Conservation (phyloP, 2,797 vertebrate genomes). For the Mus minutoides region DNA sequence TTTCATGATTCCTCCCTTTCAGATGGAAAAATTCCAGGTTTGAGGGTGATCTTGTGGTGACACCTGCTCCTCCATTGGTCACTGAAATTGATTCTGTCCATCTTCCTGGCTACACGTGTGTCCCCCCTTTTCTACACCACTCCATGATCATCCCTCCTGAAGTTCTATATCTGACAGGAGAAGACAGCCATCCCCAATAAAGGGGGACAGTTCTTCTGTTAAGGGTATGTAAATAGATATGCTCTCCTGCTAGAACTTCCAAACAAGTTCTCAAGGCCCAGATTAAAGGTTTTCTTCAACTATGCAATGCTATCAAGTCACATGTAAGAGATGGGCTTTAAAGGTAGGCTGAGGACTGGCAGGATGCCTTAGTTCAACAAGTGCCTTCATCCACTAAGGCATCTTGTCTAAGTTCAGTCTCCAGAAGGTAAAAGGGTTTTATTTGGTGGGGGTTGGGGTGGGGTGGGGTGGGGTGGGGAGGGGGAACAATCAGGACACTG, state of each 20-base stretch:
- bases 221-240: neutral
- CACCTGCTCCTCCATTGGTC: neutral
- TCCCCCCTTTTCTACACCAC: too few species aligned
- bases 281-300: conserved; percentile 20
- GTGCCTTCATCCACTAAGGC: neutral
- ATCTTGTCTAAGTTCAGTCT: neutral
- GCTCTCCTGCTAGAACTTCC: neutral
- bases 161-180: neutral
- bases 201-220: neutral
- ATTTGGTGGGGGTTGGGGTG: too few species aligned
- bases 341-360: neutral
- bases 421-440: neutral
- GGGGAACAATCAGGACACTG: neutral
- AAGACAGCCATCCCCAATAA: neutral
- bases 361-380: neutral
- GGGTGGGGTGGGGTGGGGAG: too few species aligned
- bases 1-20: conserved; percentile 6
- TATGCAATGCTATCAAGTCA: neutral
- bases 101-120: neutral
- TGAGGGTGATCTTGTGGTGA: neutral
- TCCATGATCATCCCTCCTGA: neutral
- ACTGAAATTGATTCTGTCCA: neutral
- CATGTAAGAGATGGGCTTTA: neutral
- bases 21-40: neutral
- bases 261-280: neutral